Percentiles rank a stretch among this genome's conserved stretches.
Conservation (phyloP, 2,888 invertebrate genomes). For the Apocheima hispidaria region DNA sequence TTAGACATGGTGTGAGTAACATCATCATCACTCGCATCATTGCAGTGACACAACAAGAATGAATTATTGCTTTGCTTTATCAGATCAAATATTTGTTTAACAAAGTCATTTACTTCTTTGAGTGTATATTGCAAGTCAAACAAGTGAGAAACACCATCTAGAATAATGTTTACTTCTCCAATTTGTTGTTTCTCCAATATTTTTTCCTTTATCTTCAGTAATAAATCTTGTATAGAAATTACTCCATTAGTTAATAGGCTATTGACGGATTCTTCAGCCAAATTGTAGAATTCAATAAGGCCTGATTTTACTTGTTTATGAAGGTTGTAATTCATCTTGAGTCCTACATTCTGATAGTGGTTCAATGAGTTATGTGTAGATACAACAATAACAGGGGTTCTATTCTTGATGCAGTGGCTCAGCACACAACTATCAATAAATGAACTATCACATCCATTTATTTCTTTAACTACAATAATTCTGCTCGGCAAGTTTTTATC, state of each 20-base stretch:
- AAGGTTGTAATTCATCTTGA: slow-evolving; percentile 90
- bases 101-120: slow-evolving; percentile 80
- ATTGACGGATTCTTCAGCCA: slow-evolving; percentile 62
- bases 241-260: slow-evolving; percentile 57
- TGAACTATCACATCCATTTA: slow-evolving; percentile 89
- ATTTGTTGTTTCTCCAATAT: slow-evolving; percentile 66
- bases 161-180: slow-evolving; percentile 84
- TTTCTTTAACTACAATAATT: slow-evolving; percentile 89
- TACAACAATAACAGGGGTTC: slow-evolving; percentile 87
- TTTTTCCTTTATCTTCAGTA: slow-evolving; percentile 70
- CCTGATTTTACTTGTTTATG: slow-evolving; percentile 75
- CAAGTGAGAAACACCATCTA: slow-evolving; percentile 91
- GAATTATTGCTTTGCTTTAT: slow-evolving; percentile 63
- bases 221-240: slow-evolving; percentile 69
- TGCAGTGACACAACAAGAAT: slow-evolving; percentile 84
- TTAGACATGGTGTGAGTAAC: slow-evolving; percentile 86
- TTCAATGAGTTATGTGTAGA: slow-evolving; percentile 89
- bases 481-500: slow-evolving; percentile 85
- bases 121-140: slow-evolving; percentile 87
- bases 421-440: slow-evolving; percentile 90
- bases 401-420: slow-evolving; percentile 87
- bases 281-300: slow-evolving; percentile 64
- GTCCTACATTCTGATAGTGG: slow-evolving; percentile 91
- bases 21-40: slow-evolving; percentile 86
- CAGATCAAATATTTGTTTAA: slow-evolving; percentile 75